Base-by-base conservation (phyloP, 1,140 invertebrate species). In the Neuroterus valhalla region DNA sequence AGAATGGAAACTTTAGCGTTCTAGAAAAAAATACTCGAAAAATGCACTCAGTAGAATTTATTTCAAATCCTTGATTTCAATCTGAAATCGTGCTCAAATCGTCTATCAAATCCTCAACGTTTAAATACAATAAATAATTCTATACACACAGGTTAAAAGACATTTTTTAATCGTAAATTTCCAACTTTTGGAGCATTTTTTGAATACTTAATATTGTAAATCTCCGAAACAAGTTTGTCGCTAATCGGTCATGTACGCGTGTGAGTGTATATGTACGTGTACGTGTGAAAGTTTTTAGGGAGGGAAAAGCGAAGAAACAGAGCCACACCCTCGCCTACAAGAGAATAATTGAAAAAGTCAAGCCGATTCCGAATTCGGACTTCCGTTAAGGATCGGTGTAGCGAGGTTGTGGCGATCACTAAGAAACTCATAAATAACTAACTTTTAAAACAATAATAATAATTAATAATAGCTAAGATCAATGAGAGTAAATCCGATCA, bases 351-450 rank as follows among this genome's bases (percentile, higher is more conserved):
- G 52, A 62, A 62, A 62, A 62, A 62, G 21, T 62, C 15, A 62
- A 62, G 48, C 52, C 52, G 52, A 62, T 26, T 26, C 52, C 3
- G 21, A 26, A 23, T 62, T 69, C 43, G 67, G 26, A 74, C 38
- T 52, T 71, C 12, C n/a, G 26, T 26, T 50, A 42, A 71, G 52
- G 75, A 70, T 66, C 70, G 62, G 31, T 66, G 46, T 66, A 67
- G 48, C 82, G 80, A 87, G 83, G 83, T 80, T 78, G 84, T 78
- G 82, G 81, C 81, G 80, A 86, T 86, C 84, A 85, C 84, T 86
- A 86, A 82, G 69, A 76, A 81, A 78, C 68, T 84, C 78, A 88
- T 87, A 88, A 88, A 88, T 88, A 87, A 87, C 83, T 88, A 88
- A 87, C 81, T 83, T 81, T 81, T 82, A 83, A 87, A 87, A 86